A percentile compares a stretch with the other conserved stretches of the same genome.
These are phyloP conservation scores for Epinephelus lanceolatus DNA, from an alignment of 2,113 vertebrate species.

Conservation along the genomic window DNA sequence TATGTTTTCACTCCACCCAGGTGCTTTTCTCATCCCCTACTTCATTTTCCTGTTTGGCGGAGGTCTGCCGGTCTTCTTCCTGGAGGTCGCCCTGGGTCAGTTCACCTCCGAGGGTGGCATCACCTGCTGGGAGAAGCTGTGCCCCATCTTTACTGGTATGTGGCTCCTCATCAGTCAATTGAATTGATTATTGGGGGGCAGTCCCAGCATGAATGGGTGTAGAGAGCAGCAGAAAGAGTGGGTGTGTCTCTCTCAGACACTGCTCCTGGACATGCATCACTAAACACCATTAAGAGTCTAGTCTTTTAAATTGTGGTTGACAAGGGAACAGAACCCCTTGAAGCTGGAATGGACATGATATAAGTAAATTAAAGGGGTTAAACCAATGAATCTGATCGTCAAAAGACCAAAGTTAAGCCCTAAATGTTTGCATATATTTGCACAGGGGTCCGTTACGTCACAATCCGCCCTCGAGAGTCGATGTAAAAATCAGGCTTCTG, in stretches of 20 bases:
- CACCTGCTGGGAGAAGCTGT: slow-evolving; percentile 99
- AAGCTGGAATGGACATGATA: neutral
- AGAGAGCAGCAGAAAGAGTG: neutral
- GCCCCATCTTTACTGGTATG: slow-evolving; percentile 97
- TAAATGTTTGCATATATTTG: neutral
- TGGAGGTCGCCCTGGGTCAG: slow-evolving; percentile 97
- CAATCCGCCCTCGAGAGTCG: too few species aligned
- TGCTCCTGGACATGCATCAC: neutral
- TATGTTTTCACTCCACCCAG: slow-evolving; percentile 75
- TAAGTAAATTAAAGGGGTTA: neutral
- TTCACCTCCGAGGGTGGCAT: slow-evolving; percentile 99
- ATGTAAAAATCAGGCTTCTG: too few species aligned
- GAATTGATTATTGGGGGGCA: neutral
- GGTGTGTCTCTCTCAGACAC: neutral
- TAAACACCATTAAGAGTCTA: neutral
- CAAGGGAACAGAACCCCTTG: neutral
- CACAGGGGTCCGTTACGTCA: too few species aligned
- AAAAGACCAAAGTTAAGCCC: neutral
- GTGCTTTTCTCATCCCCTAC: slow-evolving; percentile 99
- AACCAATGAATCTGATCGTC: neutral
- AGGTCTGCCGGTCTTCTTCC: slow-evolving; percentile 98
- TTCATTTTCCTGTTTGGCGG: slow-evolving; percentile 99
- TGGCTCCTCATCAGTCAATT: slow-evolving; percentile 17
- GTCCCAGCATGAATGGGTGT: neutral
- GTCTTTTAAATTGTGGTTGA: neutral